phyloP scores from a whole-genome alignment of 2,113 vertebrate genomes.

The Aix galericulata region DNA sequence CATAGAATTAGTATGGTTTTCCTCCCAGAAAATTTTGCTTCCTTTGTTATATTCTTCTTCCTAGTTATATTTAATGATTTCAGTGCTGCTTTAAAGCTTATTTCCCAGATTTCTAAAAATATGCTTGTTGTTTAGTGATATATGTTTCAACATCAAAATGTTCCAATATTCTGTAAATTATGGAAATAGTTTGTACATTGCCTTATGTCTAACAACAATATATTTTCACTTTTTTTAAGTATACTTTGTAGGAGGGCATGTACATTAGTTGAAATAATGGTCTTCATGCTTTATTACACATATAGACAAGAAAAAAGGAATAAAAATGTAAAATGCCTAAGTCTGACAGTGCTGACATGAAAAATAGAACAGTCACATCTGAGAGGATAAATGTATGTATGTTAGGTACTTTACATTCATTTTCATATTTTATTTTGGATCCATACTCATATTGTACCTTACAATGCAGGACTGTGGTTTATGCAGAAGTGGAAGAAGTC shows the following conservation, averaged over 20 bases:
- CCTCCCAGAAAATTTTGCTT: neutral
- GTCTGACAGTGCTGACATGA: neutral
- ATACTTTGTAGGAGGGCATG: neutral
- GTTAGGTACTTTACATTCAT: neutral
- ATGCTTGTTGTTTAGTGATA: neutral
- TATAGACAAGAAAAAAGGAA: neutral
- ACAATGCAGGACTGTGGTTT: conserved; percentile 93
- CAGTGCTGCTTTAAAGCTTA: neutral
- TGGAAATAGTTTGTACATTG: neutral
- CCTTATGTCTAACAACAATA: neutral
- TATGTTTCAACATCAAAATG: neutral
- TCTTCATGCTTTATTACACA: neutral
- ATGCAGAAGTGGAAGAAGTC: conserved; percentile 99
- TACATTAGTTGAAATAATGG: neutral
- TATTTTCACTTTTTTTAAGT: neutral
- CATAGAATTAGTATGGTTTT: neutral
- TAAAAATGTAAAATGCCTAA: neutral
- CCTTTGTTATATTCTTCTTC: neutral
- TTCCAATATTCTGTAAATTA: neutral
- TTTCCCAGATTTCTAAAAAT: neutral
- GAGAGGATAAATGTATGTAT: neutral
- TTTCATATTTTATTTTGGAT: neutral
- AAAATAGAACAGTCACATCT: neutral
- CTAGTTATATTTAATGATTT: neutral
- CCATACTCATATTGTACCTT: conserved; percentile 37